A percentile compares a stretch with the other conserved stretches of the same genome.
phyloP scores from a whole-genome alignment of 2,888 invertebrate species.

The Sipha maydis region DNA sequence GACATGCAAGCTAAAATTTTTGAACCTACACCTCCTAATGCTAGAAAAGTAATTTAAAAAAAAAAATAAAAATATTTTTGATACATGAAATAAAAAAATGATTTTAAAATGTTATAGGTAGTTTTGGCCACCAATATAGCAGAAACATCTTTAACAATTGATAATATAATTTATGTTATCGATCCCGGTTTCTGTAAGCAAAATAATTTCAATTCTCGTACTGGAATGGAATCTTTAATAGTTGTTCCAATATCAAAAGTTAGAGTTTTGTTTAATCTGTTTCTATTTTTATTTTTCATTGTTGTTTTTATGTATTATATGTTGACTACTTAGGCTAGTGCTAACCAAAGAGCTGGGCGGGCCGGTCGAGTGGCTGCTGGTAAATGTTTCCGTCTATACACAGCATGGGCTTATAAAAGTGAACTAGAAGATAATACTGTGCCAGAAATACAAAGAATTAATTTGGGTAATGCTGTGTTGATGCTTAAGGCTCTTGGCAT shows the following conservation, averaged over 20 bases:
- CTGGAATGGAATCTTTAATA: conserved; percentile 98
- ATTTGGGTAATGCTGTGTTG: conserved; percentile 93
- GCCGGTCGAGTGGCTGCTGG: conserved; percentile 97
- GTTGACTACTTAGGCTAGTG: conserved; percentile 75
- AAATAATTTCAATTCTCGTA: conserved; percentile 96
- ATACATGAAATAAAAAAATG: not conserved
- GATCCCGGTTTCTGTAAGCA: conserved; percentile 99
- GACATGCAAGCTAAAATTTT: conserved; percentile 99
- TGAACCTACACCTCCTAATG: conserved; percentile 95
- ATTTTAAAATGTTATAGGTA: conserved; percentile 70
- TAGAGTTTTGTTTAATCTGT: conserved; percentile 33
- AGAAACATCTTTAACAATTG: conserved; percentile 98
- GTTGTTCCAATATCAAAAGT: conserved; percentile 97
- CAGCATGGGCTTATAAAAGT: conserved; percentile 98
- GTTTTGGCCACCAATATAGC: conserved; percentile 98
- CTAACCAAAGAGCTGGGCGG: conserved; percentile 95
- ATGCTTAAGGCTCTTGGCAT: conserved; percentile 97
- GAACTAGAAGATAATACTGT: conserved; percentile 98
- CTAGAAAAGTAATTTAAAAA: conserved; percentile 77
- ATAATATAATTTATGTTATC: conserved; percentile 98
- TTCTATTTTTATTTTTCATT: not conserved
- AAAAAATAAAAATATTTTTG: not conserved
- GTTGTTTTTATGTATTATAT: not conserved
- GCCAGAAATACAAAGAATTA: conserved; percentile 98
- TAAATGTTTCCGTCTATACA: conserved; percentile 97